Conservation (phyloP, 2,113 vertebrate species). For the Pseudorectes ferrugineus region DNA sequence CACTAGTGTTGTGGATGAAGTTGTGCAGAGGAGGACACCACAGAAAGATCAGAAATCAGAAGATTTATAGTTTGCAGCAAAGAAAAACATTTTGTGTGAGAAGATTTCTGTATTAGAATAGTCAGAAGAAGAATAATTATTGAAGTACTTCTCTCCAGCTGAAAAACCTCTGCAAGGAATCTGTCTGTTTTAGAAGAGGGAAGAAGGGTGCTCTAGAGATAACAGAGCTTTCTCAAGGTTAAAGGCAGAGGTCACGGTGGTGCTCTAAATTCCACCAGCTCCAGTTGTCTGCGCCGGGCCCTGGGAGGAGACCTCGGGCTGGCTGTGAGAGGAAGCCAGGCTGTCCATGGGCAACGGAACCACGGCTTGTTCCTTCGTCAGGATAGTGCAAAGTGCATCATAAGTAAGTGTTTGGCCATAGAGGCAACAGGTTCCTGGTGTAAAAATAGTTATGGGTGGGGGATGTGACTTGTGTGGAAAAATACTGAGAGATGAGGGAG, state of each 20-base stretch:
- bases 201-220: constrained; percentile 13
- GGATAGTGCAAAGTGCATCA: background rate
- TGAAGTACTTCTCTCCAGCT: background rate
- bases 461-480: background rate
- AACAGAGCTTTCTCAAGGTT: constrained; percentile 21
- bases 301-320: background rate
- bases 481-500: background rate
- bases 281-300: background rate
- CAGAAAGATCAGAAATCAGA: background rate
- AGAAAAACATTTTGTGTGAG: background rate
- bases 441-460: background rate
- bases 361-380: background rate
- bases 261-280: constrained; percentile 9
- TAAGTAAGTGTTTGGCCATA: background rate
- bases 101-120: background rate
- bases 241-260: background rate
- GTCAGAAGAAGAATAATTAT: background rate
- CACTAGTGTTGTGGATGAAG: background rate
- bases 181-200: background rate
- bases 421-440: background rate
- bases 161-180: background rate
- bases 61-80: background rate
- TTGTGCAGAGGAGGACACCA: background rate
- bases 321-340: background rate
- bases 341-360: background rate